Base-by-base conservation (phyloP, 2,888 invertebrate genomes). In the Tiliacea citrago region DNA sequence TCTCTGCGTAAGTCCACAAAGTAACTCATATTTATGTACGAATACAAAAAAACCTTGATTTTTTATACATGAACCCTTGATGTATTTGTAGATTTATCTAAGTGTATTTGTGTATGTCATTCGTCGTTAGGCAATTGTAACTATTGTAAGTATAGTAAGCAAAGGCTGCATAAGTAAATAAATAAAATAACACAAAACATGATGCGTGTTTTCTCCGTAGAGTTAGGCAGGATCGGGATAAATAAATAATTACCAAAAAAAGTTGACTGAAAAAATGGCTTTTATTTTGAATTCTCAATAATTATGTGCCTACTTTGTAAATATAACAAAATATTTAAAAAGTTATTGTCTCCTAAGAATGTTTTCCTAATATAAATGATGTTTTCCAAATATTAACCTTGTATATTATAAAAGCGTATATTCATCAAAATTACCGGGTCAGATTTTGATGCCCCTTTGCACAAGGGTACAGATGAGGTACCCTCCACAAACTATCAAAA, bases 61-160 rank as follows among this genome's bases (percentile, higher is more conserved):
- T 61, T 61, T n/a, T 6, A 49, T 49, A 45, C 0, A 13, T 35
- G 21, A 42, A 42, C 16, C 16, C 10, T 62, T n/a, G 61, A n/a
- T n/a, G 39, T 42, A 42, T 42, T 42, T 61, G 60, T 61, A 61
- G 35, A 60, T 60, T 12, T 61, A 61, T 9, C 61, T n/a, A 62
- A 62, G 16, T 16, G n/a, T 42, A 42, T 62, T 61, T 62, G 16
- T n/a, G 16, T n/a, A 42, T 16, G 16, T 62, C 16, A 62, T n/a
- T n/a, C n/a, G n/a, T n/a, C n/a, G n/a, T n/a, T n/a, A n/a, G n/a
- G n/a, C n/a, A n/a, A n/a, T n/a, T n/a, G n/a, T n/a, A n/a, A n/a
- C n/a, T n/a, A n/a, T n/a, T n/a, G 61, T 42, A 42, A 62, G n/a
- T 16, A 62, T n/a, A 42, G 21, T 42, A 42, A 42, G 39, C 16